Evolutionary conservation across 2,797 vertebrate species (phyloP), one percentile per base, ranked within the genome.

Genomic region (Peromyscus eremicus): DNA sequence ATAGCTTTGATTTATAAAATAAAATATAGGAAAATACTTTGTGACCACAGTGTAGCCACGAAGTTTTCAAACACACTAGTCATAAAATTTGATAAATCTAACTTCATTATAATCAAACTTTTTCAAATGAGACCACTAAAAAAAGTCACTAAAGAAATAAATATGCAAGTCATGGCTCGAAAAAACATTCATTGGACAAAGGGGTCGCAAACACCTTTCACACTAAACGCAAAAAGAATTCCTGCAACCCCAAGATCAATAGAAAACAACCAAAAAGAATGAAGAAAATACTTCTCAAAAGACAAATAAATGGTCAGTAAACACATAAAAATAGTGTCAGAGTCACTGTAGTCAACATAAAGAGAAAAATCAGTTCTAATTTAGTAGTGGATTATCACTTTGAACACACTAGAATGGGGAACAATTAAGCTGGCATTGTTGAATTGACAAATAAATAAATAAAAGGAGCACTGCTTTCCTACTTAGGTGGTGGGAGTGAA

Each of bases 151-250:
- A 90, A 83, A 7, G 32, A 87, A 95, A 87, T 25, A 27, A 92
- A 66, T 86, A 1, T 32, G 34, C 5, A 92, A 64, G 32, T 57
- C 52, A 62, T 34, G 55, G 1, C 80, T 87, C 77, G 2, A 90
- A 57, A 91, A 96, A 93, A 93, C 68, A 92, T 17, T 85, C 6
- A 89, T 32, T 43, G 89, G 40, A 73, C 27, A 70, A 14, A 40
- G 34, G 84, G 62, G 25, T 75, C 79, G 68, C 43, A 87, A 93
- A 70, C 81, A 29, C 23, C 25, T 34, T 85, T 55, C 7, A 52
- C 14, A 76, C 0, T 55, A 40, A 64, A 43, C 40, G 82, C n/a
- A 40, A 49, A 70, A 89, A 66, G 68, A 86, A 25, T 34, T 83
- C 25, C 21, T 89, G 86, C 17, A 92, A 81, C 64, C 34, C 25